Conservation (phyloP, 2,888 invertebrate genomes). For the Drosophila atroscutellata region DNA sequence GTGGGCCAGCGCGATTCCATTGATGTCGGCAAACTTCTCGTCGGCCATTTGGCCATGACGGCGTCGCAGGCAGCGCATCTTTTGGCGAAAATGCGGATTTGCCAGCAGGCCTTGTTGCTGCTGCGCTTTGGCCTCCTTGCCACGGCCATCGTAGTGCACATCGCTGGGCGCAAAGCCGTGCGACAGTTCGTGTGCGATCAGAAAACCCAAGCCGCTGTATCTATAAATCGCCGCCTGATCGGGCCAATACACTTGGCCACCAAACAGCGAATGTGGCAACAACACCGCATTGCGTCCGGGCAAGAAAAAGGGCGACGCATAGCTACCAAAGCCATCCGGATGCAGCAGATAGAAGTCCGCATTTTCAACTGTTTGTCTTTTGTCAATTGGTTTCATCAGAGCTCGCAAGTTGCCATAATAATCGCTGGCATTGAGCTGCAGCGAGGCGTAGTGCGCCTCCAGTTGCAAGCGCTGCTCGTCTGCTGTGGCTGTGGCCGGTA, state of each 20-base stretch:
- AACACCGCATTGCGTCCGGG: conserved; percentile 35
- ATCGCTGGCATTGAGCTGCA: conserved; percentile 40
- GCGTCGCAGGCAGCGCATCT: conserved; percentile 25
- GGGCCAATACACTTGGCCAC: conserved; percentile 30
- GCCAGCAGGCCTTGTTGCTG: not conserved
- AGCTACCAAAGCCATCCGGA: conserved; percentile 49
- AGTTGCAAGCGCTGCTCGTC: conserved; percentile 21
- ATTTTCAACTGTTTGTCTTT: not conserved
- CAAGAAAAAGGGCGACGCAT: conserved; percentile 57
- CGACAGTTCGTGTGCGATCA: conserved; percentile 57
- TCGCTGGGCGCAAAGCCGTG: conserved; percentile 52
- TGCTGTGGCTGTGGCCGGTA: conserved; percentile 29
- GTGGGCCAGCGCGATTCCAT: conserved; percentile 51
- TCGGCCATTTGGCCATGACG: conserved; percentile 7
- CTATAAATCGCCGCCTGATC: conserved; percentile 25
- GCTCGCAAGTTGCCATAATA: conserved; percentile 53
- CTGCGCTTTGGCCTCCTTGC: not conserved
- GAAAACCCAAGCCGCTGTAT: conserved; percentile 55
- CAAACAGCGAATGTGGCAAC: conserved; percentile 51
- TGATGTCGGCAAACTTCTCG: conserved; percentile 59
- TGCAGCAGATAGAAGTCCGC: conserved; percentile 9
- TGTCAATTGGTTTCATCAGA: conserved; percentile 3
- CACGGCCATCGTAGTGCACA: conserved; percentile 21
- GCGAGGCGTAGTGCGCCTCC: conserved; percentile 28
- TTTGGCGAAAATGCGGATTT: conserved; percentile 7